phyloP scores from a whole-genome alignment of 2,888 invertebrate genomes.

The Anoncus sp. region DNA sequence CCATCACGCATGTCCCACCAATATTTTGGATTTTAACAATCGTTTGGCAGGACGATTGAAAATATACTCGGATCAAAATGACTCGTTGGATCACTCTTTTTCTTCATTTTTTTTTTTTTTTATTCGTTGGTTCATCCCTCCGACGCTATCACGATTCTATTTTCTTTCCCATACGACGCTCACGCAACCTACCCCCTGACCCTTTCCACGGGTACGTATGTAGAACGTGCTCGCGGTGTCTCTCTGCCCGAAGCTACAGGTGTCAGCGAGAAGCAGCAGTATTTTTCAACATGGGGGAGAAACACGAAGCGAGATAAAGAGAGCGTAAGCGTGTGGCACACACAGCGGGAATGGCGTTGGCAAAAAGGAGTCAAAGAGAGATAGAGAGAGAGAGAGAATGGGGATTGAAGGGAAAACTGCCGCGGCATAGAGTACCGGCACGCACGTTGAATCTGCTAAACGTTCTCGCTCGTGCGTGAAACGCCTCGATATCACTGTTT shows the following conservation, averaged over 20 bases:
- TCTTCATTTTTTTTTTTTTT: constrained; percentile 7
- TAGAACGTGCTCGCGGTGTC: constrained; percentile 73
- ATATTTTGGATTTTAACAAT: neutral
- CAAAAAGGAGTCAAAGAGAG: constrained; percentile 67
- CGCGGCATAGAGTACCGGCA: constrained; percentile 78
- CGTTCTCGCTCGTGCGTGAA: constrained; percentile 83
- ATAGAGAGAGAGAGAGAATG: constrained; percentile 58
- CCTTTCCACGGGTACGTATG: constrained; percentile 75
- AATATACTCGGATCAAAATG: neutral
- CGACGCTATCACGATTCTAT: constrained; percentile 44
- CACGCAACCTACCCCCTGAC: constrained; percentile 32
- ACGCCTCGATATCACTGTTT: constrained; percentile 83
- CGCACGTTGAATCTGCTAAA: constrained; percentile 83
- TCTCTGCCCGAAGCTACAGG: constrained; percentile 80
- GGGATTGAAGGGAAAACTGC: constrained; percentile 69
- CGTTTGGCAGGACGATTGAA: neutral
- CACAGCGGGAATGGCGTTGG: constrained; percentile 41
- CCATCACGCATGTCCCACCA: neutral
- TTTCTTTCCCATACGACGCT: constrained; percentile 48
- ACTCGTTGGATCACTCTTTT: neutral
- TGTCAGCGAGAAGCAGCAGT: constrained; percentile 81
- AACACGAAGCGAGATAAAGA: constrained; percentile 72
- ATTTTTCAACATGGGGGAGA: constrained; percentile 81
- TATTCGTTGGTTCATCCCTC: constrained; percentile 23
- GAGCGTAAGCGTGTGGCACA: constrained; percentile 63